These are phyloP conservation scores for Fulmarus glacialis DNA, from an alignment of 2,113 vertebrate species.

Conservation along the genomic window DNA sequence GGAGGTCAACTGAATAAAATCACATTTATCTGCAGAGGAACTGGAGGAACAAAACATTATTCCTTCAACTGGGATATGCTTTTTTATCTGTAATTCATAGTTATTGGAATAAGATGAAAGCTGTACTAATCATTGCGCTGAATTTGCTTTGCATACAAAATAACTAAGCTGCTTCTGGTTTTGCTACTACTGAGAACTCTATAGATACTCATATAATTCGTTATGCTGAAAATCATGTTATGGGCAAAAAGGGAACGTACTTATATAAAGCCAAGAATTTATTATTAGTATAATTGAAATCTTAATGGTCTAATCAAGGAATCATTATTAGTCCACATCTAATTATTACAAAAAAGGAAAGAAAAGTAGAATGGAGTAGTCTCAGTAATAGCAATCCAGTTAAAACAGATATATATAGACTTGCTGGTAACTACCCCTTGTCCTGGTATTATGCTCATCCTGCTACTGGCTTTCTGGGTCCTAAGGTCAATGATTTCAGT, in stretches of 20 bases:
- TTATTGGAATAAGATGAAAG: slow-evolving; percentile 45
- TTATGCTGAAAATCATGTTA: background rate
- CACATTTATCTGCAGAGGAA: background rate
- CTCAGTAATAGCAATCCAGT: background rate
- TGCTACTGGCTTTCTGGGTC: background rate
- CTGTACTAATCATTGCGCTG: background rate
- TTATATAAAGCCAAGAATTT: background rate
- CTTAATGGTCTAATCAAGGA: background rate
- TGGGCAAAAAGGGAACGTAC: background rate
- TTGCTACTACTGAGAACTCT: background rate
- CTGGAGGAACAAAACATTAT: slow-evolving; percentile 14
- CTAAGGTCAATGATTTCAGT: fast-evolving
- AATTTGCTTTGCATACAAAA: background rate
- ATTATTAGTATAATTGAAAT: background rate
- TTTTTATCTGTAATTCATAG: slow-evolving; percentile 23
- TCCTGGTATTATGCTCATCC: background rate
- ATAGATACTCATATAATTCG: background rate
- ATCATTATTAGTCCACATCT: background rate
- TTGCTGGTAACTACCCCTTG: background rate
- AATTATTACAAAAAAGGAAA: background rate
- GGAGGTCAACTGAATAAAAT: slow-evolving; percentile 16
- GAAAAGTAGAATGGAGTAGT: background rate
- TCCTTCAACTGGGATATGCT: background rate
- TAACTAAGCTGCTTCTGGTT: background rate
- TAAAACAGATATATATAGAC: background rate